A percentile compares a stretch with the other conserved stretches of the same genome.
phyloP scores from a whole-genome alignment of 2,888 invertebrate genomes.

The Allolobophora icterica region DNA sequence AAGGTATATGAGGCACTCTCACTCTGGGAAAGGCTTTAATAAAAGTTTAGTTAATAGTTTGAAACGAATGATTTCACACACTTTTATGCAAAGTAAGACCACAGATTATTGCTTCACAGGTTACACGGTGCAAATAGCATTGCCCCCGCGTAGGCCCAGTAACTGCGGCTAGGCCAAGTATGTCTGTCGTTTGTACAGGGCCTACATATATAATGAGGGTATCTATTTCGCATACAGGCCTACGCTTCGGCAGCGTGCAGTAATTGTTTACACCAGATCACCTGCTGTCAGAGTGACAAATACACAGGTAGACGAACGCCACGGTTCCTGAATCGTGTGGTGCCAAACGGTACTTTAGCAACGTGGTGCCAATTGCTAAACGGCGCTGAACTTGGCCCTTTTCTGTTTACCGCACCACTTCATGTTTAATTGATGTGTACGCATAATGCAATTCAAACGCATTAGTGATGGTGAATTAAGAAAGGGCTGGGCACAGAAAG shows the following conservation, averaged over 20 bases:
- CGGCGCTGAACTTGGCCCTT: neutral
- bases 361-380: neutral
- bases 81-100: neutral
- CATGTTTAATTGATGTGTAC: neutral
- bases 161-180: neutral
- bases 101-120: neutral
- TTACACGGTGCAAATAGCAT: slow-evolving; percentile 9
- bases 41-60: neutral
- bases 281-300: neutral
- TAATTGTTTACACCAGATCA: neutral
- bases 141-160: neutral
- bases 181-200: neutral
- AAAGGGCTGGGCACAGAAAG: neutral
- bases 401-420: neutral
- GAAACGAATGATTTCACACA: neutral
- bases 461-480: neutral
- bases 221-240: neutral
- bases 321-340: neutral
- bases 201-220: neutral
- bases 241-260: neutral
- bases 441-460: neutral
- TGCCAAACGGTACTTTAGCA: neutral
- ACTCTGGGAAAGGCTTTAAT: neutral
- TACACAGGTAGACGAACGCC: neutral
- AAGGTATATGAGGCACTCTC: neutral